phyloP scores from a whole-genome alignment of 1,140 invertebrate genomes.

The Panagrolaimus sp. region DNA sequence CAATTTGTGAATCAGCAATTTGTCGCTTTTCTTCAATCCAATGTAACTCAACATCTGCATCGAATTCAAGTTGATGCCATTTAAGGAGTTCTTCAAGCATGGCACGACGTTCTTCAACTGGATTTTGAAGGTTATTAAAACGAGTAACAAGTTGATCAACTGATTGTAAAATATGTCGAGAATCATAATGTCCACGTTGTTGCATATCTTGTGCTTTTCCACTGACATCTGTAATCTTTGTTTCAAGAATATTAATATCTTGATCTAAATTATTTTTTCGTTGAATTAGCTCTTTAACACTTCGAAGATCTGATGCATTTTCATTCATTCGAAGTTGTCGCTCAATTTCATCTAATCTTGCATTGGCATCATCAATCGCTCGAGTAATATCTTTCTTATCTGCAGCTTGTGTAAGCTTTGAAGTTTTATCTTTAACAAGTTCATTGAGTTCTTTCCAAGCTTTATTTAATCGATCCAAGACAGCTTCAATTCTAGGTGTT shows the following conservation, averaged over 20 bases:
- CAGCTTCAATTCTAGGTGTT: conserved; percentile 66
- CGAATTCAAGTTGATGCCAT: conserved; percentile 87
- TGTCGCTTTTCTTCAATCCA: conserved; percentile 87
- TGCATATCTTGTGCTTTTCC: conserved; percentile 79
- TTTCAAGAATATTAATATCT: conserved; percentile 72
- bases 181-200: conserved; percentile 86
- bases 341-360: conserved; percentile 69
- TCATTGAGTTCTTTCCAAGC: conserved; percentile 70
- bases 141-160: conserved; percentile 70
- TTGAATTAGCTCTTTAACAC: conserved; percentile 78
- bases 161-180: conserved; percentile 73
- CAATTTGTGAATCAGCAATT: conserved; percentile 69
- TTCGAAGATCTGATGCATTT: conserved; percentile 75
- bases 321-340: conserved; percentile 70
- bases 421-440: conserved; percentile 74
- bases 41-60: conserved; percentile 82
- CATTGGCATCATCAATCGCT: conserved; percentile 69
- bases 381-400: conserved; percentile 73
- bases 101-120: conserved; percentile 65
- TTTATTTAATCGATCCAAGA: conserved; percentile 68
- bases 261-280: conserved; percentile 76
- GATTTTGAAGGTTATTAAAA: conserved; percentile 45
- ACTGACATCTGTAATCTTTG: conserved; percentile 71
- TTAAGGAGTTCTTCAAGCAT: conserved; percentile 77
- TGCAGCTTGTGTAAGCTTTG: conserved; percentile 71